Evolutionary conservation across 2,888 invertebrate genomes (phyloP).

Genomic region (Periphyllus acericola): DNA sequence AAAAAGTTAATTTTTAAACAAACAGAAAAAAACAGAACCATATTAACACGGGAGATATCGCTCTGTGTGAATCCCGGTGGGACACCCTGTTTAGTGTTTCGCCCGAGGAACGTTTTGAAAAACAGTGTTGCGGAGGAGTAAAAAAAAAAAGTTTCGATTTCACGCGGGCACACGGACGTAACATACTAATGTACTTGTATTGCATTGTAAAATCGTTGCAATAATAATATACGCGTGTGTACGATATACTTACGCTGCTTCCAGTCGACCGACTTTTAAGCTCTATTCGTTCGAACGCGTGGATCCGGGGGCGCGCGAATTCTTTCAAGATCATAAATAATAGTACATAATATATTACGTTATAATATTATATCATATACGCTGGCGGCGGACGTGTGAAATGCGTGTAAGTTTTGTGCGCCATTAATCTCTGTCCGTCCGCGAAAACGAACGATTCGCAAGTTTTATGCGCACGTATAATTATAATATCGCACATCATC

Average conservation of each 20-base stretch:
- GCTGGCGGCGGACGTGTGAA: neutral
- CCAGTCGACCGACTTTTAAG: neutral
- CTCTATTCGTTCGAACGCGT: neutral
- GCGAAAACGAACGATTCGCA: neutral
- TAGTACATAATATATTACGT: neutral
- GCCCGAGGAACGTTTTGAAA: too few species aligned
- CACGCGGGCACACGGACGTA: too few species aligned
- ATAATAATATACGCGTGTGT: too few species aligned
- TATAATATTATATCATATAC: neutral
- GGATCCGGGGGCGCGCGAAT: neutral
- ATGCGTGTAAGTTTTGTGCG: neutral
- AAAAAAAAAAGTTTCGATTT: too few species aligned
- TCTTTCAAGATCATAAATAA: constrained; percentile 38
- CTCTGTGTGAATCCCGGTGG: too few species aligned
- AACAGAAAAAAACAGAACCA: too few species aligned
- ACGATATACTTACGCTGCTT: neutral
- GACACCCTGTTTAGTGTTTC: too few species aligned
- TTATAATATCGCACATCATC: neutral
- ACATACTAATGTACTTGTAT: too few species aligned
- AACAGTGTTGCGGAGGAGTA: too few species aligned
- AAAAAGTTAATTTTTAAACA: too few species aligned
- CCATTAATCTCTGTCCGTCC: constrained; percentile 4
- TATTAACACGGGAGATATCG: too few species aligned
- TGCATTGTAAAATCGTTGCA: too few species aligned
- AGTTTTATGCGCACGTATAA: neutral